Evolutionary conservation across 2,113 vertebrate species (phyloP), one percentile per base, ranked within the genome.

Genomic region (Indicator maculatus): DNA sequence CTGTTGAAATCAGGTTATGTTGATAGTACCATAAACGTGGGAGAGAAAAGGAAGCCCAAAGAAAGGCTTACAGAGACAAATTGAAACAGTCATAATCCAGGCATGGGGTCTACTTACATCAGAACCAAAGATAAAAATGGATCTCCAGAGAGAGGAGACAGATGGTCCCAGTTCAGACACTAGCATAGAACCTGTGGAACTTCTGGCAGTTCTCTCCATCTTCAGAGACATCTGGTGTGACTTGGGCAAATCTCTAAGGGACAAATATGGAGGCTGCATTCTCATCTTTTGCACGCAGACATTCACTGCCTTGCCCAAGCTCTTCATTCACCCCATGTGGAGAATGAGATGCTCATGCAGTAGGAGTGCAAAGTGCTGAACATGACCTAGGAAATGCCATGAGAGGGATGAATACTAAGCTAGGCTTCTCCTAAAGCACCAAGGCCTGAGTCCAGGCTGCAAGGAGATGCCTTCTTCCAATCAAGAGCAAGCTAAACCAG

Each of bases 401-500:
- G 38, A 90, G 65, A 74, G 14, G 19, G 27, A 86, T 64, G 31
- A 88, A 31, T 77, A 91, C 69, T 64, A 76, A 77, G 10, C 36
- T 58, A 87, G 31, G 23, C 65, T 86, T 93, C 67, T 93, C 50
- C 58, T 86, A 33, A 90, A 77, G 76, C 5, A 3, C 64, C 1
- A 1, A 0, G 36, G 72, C 56, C 61, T 24, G 16, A 94, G 39
- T 67, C 75, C 90, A 86, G 64, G 19, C 23, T 77, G n/a, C 86
- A 83, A 60, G 53, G 33, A 88, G 60, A n/a, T 81, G 70, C 61
- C 38, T 75, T 86, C 76, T 78, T 67, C 76, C 80, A 92, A 75
- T 72, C 69, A 86, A 44, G 14, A 28, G 9, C 65, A 81, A 90
- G 86, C 66, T 93, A 94, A 96, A 86, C 61, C 58, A 92, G 93